Evolutionary conservation across 1,140 invertebrate genomes (phyloP).

Genomic region (Drosophila cardini): DNA sequence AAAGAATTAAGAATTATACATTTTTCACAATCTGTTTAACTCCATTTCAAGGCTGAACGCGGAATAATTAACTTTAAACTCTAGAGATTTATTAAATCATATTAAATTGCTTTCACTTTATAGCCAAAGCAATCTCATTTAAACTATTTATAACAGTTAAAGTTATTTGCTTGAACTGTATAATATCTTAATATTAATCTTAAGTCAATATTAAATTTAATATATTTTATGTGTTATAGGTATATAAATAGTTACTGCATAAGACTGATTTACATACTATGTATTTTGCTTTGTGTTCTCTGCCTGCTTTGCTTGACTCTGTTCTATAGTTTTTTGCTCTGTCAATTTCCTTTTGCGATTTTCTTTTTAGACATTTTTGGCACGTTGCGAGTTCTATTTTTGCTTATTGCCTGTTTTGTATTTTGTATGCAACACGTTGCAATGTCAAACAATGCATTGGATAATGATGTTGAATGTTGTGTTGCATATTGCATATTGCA

Average conservation of each 20-base stretch:
- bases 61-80: too few relatives aligned
- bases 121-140: too few relatives aligned
- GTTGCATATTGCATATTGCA: slow-evolving; percentile 56
- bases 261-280: slow-evolving; percentile 14
- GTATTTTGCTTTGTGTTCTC: slow-evolving; percentile 28
- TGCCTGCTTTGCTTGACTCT: slow-evolving; percentile 40
- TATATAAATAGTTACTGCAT: slow-evolving; percentile 29
- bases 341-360: slow-evolving; percentile 25
- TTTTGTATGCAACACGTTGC: slow-evolving; percentile 66
- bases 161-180: slow-evolving; percentile 14
- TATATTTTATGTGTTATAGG: background rate
- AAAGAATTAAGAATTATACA: too few relatives aligned
- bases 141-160: too few relatives aligned
- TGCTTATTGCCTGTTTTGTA: slow-evolving; percentile 46
- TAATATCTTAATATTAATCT: too few relatives aligned
- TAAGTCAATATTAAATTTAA: slow-evolving; percentile 15
- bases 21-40: too few relatives aligned
- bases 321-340: slow-evolving; percentile 29
- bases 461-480: slow-evolving; percentile 46
- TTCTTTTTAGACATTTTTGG: slow-evolving; percentile 61
- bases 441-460: slow-evolving; percentile 45
- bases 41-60: too few relatives aligned
- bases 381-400: slow-evolving; percentile 56
- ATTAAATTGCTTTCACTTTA: too few relatives aligned
- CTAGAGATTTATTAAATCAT: too few relatives aligned